Percentiles rank a stretch among this genome's conserved stretches.
Evolutionary conservation across 2,113 vertebrate genomes (phyloP).

Genomic region (Rhegmatorhina hoffmannsi): DNA sequence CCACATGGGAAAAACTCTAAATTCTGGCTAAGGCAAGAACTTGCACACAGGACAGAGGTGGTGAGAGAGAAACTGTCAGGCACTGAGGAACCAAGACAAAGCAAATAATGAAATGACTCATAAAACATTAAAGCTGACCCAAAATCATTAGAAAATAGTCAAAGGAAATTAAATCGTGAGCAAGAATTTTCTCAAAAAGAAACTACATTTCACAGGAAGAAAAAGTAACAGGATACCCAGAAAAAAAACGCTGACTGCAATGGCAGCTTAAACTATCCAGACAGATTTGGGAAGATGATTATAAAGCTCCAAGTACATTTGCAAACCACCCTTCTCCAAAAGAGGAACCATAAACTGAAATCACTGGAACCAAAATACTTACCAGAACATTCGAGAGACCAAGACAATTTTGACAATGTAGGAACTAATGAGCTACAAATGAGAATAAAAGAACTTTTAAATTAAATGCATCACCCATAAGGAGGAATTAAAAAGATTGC

Average conservation of each 20-base stretch:
- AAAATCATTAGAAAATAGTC: not conserved
- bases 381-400: not conserved
- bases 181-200: not conserved
- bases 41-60: not conserved
- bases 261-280: not conserved
- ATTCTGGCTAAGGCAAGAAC: not conserved
- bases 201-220: not conserved
- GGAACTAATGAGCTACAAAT: not conserved
- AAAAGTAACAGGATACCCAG: not conserved
- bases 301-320: not conserved
- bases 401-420: not conserved
- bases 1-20: not conserved
- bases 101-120: not conserved
- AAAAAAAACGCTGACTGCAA: not conserved
- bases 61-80: not conserved
- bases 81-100: rapidly evolving
- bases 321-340: rapidly evolving
- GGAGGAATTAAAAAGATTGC: not conserved
- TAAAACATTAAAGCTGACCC: not conserved
- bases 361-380: not conserved
- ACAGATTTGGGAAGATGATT: not conserved
- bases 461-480: not conserved
- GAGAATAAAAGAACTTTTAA: not conserved
- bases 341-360: not conserved
- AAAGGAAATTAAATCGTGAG: not conserved